phyloP scores from a whole-genome alignment of 2,797 vertebrate species.

The Aselliscus stoliczkanus region DNA sequence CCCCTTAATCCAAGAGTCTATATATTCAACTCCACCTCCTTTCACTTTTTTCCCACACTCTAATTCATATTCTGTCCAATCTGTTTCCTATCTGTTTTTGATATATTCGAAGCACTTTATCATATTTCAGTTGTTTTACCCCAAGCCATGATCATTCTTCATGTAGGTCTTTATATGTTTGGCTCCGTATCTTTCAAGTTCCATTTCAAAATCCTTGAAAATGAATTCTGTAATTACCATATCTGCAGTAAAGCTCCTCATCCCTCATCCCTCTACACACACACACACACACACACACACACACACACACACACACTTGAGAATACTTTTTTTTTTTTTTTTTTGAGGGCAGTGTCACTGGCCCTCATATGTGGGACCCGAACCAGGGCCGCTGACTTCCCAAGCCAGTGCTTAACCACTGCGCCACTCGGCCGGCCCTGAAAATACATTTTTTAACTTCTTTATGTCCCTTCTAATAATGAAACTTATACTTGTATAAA shows the following conservation, averaged over 20 bases:
- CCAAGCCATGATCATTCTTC: background rate
- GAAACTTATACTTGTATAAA: background rate
- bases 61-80: background rate
- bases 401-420: no score
- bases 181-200: background rate
- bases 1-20: background rate
- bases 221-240: background rate
- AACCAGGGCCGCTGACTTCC: no score
- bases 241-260: background rate
- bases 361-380: no score
- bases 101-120: background rate
- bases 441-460: background rate
- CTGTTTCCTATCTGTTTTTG: background rate
- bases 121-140: background rate
- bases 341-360: no score
- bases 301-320: background rate
- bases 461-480: background rate
- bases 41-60: background rate
- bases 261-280: rapidly evolving
- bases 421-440: no score
- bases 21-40: background rate
- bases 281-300: background rate
- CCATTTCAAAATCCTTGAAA: background rate
- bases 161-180: background rate
- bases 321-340: background rate